Conservation (phyloP, 2,888 invertebrate species). For the Gymnocheta viridis region DNA sequence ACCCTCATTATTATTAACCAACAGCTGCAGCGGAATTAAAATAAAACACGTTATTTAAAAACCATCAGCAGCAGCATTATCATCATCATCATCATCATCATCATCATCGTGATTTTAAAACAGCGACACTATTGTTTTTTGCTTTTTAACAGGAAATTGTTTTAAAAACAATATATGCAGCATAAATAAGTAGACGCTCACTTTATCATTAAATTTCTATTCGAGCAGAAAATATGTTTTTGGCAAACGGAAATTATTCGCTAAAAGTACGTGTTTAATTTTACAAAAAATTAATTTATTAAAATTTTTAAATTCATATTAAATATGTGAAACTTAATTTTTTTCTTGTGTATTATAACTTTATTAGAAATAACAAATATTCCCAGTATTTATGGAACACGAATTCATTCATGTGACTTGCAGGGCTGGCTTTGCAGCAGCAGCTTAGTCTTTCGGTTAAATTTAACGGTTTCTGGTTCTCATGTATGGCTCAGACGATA, state of each 20-base stretch:
- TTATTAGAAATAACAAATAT: no score
- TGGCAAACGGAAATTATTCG: neutral
- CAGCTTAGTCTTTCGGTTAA: no score
- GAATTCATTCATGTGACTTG: no score
- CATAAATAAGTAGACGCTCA: neutral
- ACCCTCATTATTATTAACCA: conserved; percentile 9
- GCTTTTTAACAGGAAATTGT: conserved; percentile 50
- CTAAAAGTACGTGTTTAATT: neutral
- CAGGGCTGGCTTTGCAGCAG: no score
- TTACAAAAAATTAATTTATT: no score
- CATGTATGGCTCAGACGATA: no score
- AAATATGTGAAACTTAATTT: no score
- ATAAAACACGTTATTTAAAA: neutral
- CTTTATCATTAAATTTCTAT: conserved; percentile 1
- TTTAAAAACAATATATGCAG: conserved; percentile 24
- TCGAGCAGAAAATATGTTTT: neutral
- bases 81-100: neutral
- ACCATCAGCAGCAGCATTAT: neutral
- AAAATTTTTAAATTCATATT: no score
- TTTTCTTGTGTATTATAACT: no score
- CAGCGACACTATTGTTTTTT: conserved; percentile 44
- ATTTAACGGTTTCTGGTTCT: no score
- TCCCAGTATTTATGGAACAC: no score
- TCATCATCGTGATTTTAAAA: conserved; percentile 2
- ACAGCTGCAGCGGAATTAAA: neutral